Evolutionary conservation across 2,797 vertebrate genomes (phyloP).

Genomic region (Leptodactylus fallax): DNA sequence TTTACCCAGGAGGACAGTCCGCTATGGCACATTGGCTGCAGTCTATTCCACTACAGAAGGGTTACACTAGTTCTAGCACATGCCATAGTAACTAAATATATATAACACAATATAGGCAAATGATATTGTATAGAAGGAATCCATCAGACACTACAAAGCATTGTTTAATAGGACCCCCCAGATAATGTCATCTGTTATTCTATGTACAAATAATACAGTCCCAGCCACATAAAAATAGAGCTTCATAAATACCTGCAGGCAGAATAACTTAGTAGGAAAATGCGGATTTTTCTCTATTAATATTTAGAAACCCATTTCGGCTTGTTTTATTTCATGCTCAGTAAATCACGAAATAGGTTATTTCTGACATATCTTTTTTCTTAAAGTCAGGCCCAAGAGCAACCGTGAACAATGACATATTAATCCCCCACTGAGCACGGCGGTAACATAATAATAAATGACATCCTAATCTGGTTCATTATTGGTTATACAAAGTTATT

Average conservation of each 20-base stretch:
- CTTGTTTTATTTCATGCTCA: constrained; percentile 50
- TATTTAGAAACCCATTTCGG: constrained; percentile 29
- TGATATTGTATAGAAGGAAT: not conserved
- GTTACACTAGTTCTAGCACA: constrained; percentile 9
- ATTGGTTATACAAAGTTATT: not conserved
- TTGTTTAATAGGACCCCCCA: not conserved
- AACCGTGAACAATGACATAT: not conserved
- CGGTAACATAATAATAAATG: not conserved
- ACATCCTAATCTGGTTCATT: not conserved
- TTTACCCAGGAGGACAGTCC: too few relatives aligned
- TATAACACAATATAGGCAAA: not conserved
- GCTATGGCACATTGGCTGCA: not conserved
- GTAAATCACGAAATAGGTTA: constrained; percentile 47
- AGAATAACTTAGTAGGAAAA: constrained; percentile 49
- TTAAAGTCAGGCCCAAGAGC: not conserved
- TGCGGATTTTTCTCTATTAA: constrained; percentile 14
- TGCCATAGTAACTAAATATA: constrained; percentile 12
- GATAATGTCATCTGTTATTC: constrained; percentile 18
- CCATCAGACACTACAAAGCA: not conserved
- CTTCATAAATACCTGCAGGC: constrained; percentile 51
- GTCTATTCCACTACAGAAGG: not conserved
- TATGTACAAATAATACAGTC: constrained; percentile 50
- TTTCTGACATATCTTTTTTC: not conserved
- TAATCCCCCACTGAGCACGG: not conserved
- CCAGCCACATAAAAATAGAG: constrained; percentile 48